Evolutionary conservation across 2,797 vertebrate species (phyloP), one percentile per base, ranked within the genome.

Genomic region (Aeoliscus strigatus): DNA sequence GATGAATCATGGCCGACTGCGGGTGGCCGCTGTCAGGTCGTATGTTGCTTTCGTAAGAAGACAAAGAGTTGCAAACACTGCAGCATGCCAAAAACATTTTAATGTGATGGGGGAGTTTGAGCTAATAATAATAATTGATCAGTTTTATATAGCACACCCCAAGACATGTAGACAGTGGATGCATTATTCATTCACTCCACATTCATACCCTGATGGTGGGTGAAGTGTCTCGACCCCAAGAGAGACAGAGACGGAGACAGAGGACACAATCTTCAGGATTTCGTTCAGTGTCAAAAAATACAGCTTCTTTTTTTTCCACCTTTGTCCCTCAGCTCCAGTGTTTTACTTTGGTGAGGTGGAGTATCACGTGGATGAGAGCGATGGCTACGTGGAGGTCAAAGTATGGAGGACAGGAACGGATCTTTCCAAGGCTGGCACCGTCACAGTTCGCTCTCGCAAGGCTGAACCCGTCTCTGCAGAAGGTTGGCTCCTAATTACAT

Each of bases 381-480:
- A 89, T 0, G 91, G 91, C 29, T 79, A 82, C 0, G 61, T 95
- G 45, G 91, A 96, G 42, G 88, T 95, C 8, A 80, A 10, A 39
- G 91, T 97, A 23, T 93, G 91, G 92, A 88, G 94, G 66, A 88
- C 82, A 0, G 95, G 95, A 21, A 91, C 91, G 0, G 94, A 98
- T 45, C 85, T 97, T 10, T 91, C 94, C 51, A 90, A 81, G 73
- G 25, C 83, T 1, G 90, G 89, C 1, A 87, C 90, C 0, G 84
- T 97, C 41, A 96, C 91, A 0, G 88, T 96, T 46, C 86, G 91
- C 11, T 97, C 95, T 13, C 89, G 87, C 52, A 96, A 92, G 57
- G 87, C 87, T 0, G 89, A 94, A 9, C 90, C 88, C 0, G 11
- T 78, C 1, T 93, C 92, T 11, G 95, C 95, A 1, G 90, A 94